Evolutionary conservation across 2,113 vertebrate species (phyloP).

Genomic region (Lucifuga dentata): DNA sequence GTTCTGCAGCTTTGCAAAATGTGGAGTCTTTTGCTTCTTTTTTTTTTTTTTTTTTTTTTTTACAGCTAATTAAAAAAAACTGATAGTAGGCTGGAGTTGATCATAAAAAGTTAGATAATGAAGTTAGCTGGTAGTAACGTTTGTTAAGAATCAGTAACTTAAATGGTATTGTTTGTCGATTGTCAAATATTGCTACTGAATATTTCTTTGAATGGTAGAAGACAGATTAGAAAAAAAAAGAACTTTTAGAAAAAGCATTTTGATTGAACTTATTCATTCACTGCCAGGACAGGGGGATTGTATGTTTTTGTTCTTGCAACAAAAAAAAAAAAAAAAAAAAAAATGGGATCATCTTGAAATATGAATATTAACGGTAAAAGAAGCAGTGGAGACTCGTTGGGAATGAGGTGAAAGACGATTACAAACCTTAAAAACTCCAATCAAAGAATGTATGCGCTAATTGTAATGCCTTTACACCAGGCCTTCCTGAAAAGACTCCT

Average conservation of each 20-base stretch:
- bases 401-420: slow-evolving; percentile 35
- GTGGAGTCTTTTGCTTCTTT: slow-evolving; percentile 63
- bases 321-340: slow-evolving; percentile 16
- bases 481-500: slow-evolving; percentile 67
- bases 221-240: slow-evolving; percentile 24
- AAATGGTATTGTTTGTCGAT: slow-evolving; percentile 59
- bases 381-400: slow-evolving; percentile 26
- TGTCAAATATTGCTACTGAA: slow-evolving; percentile 68
- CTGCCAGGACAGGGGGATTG: slow-evolving; percentile 67
- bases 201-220: slow-evolving; percentile 51
- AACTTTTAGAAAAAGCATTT: slow-evolving; percentile 45
- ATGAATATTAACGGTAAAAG: slow-evolving; percentile 13
- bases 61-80: slow-evolving; percentile 54
- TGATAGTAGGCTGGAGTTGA: slow-evolving; percentile 14
- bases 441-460: slow-evolving; percentile 81
- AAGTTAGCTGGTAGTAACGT: slow-evolving; percentile 61
- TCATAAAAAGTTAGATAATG: slow-evolving; percentile 34
- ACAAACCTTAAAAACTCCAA: slow-evolving; percentile 64
- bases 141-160: slow-evolving; percentile 64
- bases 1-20: slow-evolving; percentile 61
- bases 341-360: slow-evolving; percentile 46
- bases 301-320: slow-evolving; percentile 28
- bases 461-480: slow-evolving; percentile 79
- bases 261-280: slow-evolving; percentile 51
- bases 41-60: slow-evolving; percentile 70